Evolutionary conservation across 2,797 vertebrate genomes (phyloP).

Genomic region (Pantherophis vulpinus): DNA sequence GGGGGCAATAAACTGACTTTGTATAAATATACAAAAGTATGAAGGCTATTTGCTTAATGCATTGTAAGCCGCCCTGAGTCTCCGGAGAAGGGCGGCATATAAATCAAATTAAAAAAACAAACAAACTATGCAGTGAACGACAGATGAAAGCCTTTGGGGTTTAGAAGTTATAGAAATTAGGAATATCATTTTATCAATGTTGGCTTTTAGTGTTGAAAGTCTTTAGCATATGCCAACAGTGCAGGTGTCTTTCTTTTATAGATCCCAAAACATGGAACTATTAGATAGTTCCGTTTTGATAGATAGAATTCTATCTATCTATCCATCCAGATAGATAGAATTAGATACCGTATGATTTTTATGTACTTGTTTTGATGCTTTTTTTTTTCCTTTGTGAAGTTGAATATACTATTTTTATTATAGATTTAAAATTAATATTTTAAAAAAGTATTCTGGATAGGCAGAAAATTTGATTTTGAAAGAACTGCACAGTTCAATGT

Average conservation of each 20-base stretch:
- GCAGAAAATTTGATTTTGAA: neutral
- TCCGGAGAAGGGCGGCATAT: no score
- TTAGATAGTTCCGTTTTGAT: neutral
- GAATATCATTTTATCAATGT: neutral
- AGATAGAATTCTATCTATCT: no score
- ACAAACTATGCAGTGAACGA: neutral
- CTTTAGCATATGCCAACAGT: neutral
- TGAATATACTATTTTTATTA: neutral
- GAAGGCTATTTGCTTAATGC: no score
- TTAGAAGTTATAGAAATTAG: neutral
- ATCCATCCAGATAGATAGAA: neutral
- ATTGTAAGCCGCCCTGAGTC: no score
- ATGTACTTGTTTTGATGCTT: neutral
- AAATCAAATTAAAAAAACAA: no score
- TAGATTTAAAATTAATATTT: neutral
- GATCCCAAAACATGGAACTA: neutral
- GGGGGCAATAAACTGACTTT: no score
- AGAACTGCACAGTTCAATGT: no score
- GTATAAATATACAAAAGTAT: no score
- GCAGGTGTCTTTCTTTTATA: neutral
- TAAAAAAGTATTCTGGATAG: neutral
- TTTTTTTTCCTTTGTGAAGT: neutral
- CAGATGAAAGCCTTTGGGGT: accelerated
- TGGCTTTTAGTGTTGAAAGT: neutral
- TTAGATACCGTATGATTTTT: neutral